Conservation (phyloP, 1,140 invertebrate genomes). For the Drosophila orena region DNA sequence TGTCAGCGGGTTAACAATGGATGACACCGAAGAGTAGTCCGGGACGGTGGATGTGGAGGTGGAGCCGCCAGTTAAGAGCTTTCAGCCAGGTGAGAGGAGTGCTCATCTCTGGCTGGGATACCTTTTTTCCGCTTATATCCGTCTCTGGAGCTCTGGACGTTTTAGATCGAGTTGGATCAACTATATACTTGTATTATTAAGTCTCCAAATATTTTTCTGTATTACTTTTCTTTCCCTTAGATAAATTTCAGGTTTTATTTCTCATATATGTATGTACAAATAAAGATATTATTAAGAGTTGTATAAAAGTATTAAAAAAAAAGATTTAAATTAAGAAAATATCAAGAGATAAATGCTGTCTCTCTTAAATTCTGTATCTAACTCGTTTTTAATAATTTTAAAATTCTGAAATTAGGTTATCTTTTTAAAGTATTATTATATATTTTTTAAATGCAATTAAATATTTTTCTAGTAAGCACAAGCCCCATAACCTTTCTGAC, state of each 20-base stretch:
- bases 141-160: background rate
- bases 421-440: no score
- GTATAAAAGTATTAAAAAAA: no score
- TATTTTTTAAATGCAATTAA: background rate
- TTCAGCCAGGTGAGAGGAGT: slow-evolving; percentile 39
- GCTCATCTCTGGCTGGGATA: slow-evolving; percentile 8
- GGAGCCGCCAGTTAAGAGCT: slow-evolving; percentile 52
- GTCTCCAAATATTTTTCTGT: no score
- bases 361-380: no score
- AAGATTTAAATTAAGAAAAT: no score
- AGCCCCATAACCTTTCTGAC: background rate
- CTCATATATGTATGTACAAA: no score
- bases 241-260: no score
- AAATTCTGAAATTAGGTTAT: no score
- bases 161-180: background rate
- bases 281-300: no score
- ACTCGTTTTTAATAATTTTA: no score
- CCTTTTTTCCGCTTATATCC: background rate
- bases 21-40: slow-evolving; percentile 34
- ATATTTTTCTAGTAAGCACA: background rate
- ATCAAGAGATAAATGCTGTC: no score
- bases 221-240: no score
- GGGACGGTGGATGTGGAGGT: slow-evolving; percentile 6
- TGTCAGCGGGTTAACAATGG: slow-evolving; percentile 68
- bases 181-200: background rate